These are phyloP conservation scores for Emys orbicularis DNA, from an alignment of 2,797 vertebrate species.

Conservation along the genomic window DNA sequence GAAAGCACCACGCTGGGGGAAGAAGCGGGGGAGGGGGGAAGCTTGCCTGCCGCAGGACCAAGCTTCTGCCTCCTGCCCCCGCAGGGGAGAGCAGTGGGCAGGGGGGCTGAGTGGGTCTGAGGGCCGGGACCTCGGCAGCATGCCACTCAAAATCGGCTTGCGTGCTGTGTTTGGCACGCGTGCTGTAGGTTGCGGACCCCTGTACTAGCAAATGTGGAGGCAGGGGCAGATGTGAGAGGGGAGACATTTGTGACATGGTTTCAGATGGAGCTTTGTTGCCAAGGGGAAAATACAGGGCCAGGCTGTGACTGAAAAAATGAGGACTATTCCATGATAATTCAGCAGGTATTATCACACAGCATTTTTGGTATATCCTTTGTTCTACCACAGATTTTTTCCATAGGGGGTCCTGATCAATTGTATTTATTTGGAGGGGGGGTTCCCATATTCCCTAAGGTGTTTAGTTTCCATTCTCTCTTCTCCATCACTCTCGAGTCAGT, in stretches of 20 bases:
- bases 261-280: not conserved
- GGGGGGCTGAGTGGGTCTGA: too few species aligned
- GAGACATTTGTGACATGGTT: accelerated
- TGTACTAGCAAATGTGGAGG: not conserved
- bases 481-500: not conserved
- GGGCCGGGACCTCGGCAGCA: too few species aligned
- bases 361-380: not conserved
- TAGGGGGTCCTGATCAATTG: not conserved
- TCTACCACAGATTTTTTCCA: not conserved
- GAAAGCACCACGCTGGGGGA: too few species aligned
- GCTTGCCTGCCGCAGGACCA: too few species aligned
- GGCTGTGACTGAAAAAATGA: not conserved
- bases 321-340: not conserved
- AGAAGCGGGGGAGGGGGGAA: too few species aligned
- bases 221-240: not conserved
- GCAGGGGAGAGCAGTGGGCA: too few species aligned
- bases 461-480: conserved; percentile 19
- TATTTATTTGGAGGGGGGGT: not conserved
- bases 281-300: not conserved
- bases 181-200: too few species aligned
- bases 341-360: not conserved
- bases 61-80: too few species aligned
- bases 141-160: too few species aligned
- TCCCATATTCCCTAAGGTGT: not conserved
- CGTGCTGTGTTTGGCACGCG: too few species aligned